Conservation (phyloP, 2,797 vertebrate species). For the Helostoma temminkii region DNA sequence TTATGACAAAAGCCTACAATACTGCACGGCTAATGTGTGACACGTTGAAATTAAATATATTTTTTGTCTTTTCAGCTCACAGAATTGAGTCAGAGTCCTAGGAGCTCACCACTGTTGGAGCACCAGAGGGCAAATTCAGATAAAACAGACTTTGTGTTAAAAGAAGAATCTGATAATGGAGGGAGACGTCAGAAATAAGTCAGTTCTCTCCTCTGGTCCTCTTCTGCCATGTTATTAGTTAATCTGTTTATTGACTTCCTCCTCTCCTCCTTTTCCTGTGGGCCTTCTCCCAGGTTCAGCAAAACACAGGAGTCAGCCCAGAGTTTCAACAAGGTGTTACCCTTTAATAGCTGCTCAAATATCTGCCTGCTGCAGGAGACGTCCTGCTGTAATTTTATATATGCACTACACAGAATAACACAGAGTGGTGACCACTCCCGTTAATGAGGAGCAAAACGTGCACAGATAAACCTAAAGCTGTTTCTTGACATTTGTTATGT, state of each 20-base stretch:
- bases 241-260: constrained; percentile 53
- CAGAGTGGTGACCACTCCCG: constrained; percentile 8
- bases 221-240: constrained; percentile 57
- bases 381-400: constrained; percentile 46
- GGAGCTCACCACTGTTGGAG: constrained; percentile 36
- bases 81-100: constrained; percentile 81
- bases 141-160: constrained; percentile 48
- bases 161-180: constrained; percentile 45
- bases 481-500: constrained; percentile 35
- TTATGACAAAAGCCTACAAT: neutral
- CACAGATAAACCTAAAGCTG: constrained; percentile 16
- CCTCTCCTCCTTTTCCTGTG: constrained; percentile 47
- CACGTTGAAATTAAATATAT: neutral
- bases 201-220: constrained; percentile 50
- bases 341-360: constrained; percentile 42
- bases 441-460: constrained; percentile 25
- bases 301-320: constrained; percentile 43
- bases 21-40: neutral
- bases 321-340: constrained; percentile 37
- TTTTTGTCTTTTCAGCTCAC: constrained; percentile 78
- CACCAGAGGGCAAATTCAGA: constrained; percentile 37
- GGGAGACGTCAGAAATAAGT: constrained; percentile 37
- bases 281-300: constrained; percentile 43
- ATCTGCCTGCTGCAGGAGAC: constrained; percentile 43
- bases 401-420: constrained; percentile 47